These are phyloP conservation scores for Toxonevra muliebris DNA, from an alignment of 2,888 invertebrate genomes.

Conservation along the genomic window DNA sequence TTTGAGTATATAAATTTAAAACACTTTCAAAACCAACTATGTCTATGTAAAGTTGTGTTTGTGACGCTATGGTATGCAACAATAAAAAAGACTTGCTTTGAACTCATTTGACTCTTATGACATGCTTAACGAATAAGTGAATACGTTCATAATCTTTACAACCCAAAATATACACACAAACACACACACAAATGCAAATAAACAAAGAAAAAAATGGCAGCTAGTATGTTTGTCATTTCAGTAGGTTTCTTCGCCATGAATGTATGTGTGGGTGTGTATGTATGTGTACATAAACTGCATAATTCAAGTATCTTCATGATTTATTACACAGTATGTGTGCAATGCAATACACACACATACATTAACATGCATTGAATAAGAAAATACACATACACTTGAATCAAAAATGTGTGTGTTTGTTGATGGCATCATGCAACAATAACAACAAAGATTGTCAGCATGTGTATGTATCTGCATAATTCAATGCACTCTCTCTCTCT, in stretches of 20 bases:
- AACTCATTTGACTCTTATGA: no score
- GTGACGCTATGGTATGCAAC: neutral
- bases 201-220: neutral
- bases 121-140: no score
- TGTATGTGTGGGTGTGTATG: neutral
- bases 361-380: no score
- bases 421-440: no score
- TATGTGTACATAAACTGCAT: neutral
- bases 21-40: neutral
- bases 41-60: neutral
- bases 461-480: no score
- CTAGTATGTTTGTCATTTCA: neutral
- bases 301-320: no score
- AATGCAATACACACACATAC: no score
- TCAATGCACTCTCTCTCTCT: no score
- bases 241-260: neutral
- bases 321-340: no score
- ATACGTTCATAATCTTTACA: conserved; percentile 6
- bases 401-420: no score
- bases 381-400: neutral
- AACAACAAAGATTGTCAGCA: no score
- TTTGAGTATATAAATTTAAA: neutral
- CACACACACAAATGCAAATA: neutral
- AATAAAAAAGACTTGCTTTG: no score
- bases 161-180: neutral